Base-by-base conservation (phyloP, 1,140 invertebrate species). In the Doryteuthis pealeii region DNA sequence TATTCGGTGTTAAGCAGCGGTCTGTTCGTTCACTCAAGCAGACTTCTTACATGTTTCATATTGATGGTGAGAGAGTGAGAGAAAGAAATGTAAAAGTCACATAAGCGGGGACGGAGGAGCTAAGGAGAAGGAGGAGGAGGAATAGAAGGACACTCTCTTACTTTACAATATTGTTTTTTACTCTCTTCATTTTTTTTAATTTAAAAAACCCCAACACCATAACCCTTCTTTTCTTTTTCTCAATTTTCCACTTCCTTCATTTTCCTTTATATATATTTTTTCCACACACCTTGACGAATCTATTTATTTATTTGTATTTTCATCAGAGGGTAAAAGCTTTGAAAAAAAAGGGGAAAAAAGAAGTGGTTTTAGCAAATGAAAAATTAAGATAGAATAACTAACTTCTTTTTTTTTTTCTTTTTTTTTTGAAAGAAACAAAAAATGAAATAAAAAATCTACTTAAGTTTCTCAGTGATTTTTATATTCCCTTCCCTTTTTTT, bases 1-100 rank as follows among this genome's bases (percentile, higher is more conserved):
- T 68, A 68, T 31, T 68, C 28, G 26, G 6, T 68, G 31, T 26
- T 68, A 68, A 15, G 66, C 28, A 32, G 66, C 54, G 54, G 54
- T 28, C 54, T 28, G 54, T 62, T 62, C 54, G 10, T 62, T 62
- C 54, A 18, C 26, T 62, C 12, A 15, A 62, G 54, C 54, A 22
- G 66, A 33, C 10, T 22, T 31, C 30, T 66, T 68, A 30, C 28
- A 30, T 68, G 66, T 31, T 68, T 26, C 66, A 31, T 68, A 31
- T 68, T 10, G 66, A 62, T 28, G 10, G 18, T n/a, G 18, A 22
- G 10, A 62, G 18, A 62, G 18, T 8, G 26, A 62, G 54, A 15
- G 26, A 62, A 62, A 62, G 26, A 62, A 49, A 49, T 15, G 45
- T 12, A 22, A 49, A 49, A 12, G 22, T 15, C 45, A 15, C 45